Conservation (phyloP, 2,888 invertebrate genomes). For the Rhagonycha lutea region DNA sequence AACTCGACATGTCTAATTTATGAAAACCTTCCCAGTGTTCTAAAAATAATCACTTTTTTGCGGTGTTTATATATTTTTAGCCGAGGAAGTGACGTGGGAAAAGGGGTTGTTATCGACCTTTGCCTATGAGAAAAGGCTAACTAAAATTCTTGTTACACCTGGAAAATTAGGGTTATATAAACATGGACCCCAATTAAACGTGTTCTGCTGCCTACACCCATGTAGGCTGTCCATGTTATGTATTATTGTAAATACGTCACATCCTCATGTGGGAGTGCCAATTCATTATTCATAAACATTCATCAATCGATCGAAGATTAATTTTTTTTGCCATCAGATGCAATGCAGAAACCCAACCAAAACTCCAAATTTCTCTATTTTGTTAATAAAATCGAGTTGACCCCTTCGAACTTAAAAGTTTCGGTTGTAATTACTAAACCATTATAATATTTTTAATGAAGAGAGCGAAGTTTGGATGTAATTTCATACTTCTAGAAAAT, state of each 20-base stretch:
- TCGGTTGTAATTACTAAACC: neutral
- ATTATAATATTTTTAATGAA: neutral
- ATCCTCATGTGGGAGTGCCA: slow-evolving; percentile 23
- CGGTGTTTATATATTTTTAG: slow-evolving; percentile 21
- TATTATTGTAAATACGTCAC: slow-evolving; percentile 14
- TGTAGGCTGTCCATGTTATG: neutral
- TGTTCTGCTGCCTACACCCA: neutral
- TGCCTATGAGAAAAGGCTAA: neutral
- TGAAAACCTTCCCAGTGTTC: slow-evolving; percentile 8
- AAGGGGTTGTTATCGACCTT: slow-evolving; percentile 22
- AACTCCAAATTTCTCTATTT: neutral
- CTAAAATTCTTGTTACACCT: neutral
- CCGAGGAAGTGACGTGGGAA: slow-evolving; percentile 21
- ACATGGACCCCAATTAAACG: neutral
- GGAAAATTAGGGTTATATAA: neutral
- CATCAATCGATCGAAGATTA: neutral
- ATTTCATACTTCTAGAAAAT: neutral
- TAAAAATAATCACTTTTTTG: slow-evolving; percentile 22
- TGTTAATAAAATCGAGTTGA: neutral
- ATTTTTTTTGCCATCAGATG: neutral
- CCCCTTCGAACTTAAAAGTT: neutral
- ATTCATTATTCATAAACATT: slow-evolving; percentile 14
- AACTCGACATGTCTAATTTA: slow-evolving; percentile 6
- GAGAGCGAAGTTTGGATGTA: neutral
- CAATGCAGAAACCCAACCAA: neutral